A percentile compares a stretch with the other conserved stretches of the same genome.
Evolutionary conservation across 2,797 vertebrate genomes (phyloP).

Genomic region (Manis crassicaudata): DNA sequence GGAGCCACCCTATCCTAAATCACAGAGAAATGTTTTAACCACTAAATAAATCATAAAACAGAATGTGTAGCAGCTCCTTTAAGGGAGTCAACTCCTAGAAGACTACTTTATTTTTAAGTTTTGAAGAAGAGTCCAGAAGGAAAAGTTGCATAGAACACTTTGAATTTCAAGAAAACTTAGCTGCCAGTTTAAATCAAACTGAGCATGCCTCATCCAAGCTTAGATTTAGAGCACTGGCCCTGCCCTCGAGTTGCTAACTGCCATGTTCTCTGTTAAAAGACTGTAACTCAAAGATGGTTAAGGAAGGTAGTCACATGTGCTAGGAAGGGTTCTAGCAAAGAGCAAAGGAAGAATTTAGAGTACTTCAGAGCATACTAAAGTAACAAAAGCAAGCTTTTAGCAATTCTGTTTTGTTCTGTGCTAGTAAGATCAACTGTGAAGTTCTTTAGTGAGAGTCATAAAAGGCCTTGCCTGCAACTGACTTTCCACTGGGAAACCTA

Average conservation of each 20-base stretch:
- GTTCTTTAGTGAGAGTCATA: conserved; percentile 71
- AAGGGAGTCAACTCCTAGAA: not conserved
- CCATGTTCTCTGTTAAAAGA: not conserved
- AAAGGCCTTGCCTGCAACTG: conserved; percentile 73
- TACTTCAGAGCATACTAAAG: conserved; percentile 59
- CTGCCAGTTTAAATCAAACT: not conserved
- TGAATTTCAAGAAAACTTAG: not conserved
- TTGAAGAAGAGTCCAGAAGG: not conserved
- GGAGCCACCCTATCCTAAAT: conserved; percentile 18
- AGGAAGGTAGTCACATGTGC: not conserved
- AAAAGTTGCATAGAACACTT: not conserved
- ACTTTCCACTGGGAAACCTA: conserved; percentile 74
- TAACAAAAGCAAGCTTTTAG: conserved; percentile 63
- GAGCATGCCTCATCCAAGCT: not conserved
- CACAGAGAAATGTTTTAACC: conserved; percentile 51
- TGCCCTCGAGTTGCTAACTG: not conserved
- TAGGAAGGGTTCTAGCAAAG: not conserved
- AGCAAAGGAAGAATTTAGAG: conserved; percentile 9
- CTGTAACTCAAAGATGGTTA: not conserved
- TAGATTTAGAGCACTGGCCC: not conserved
- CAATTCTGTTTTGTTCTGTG: conserved; percentile 71
- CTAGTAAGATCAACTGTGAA: conserved; percentile 65
- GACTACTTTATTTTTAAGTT: not conserved
- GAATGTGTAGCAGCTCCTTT: not conserved
- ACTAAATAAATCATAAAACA: conserved; percentile 32